Percentiles rank a stretch among this genome's conserved stretches.
These are phyloP conservation scores for Slavum lentiscoides DNA, from an alignment of 2,888 invertebrate species.

Conservation along the genomic window DNA sequence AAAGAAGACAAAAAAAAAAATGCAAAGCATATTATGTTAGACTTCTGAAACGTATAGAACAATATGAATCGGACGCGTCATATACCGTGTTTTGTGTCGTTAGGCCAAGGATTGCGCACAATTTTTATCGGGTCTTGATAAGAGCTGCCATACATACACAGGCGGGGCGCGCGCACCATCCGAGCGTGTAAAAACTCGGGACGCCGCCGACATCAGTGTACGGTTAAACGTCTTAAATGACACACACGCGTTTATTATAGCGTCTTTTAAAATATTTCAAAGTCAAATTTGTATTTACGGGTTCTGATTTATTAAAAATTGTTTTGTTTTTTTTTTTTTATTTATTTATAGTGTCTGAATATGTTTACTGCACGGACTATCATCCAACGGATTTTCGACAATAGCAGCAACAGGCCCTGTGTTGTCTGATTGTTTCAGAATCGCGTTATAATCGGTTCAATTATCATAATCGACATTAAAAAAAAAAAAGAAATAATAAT, in stretches of 20 bases:
- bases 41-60: no score
- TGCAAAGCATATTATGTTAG: no score
- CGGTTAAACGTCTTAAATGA: conserved; percentile 25
- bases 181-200: background rate
- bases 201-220: conserved; percentile 28
- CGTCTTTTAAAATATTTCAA: background rate
- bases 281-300: background rate
- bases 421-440: background rate
- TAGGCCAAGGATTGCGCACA: conserved; percentile 23
- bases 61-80: no score
- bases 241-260: conserved; percentile 29
- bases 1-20: no score
- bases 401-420: conserved; percentile 3
- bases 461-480: no score
- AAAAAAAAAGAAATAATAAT: no score
- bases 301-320: background rate
- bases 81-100: background rate
- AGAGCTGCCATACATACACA: background rate
- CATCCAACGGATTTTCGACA: conserved; percentile 14
- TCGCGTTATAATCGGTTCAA: background rate
- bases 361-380: conserved; percentile 3
- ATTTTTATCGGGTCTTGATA: conserved; percentile 30
- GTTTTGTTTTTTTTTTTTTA: background rate
- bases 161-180: conserved; percentile 24
- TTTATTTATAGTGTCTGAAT: conserved; percentile 7